phyloP scores from a whole-genome alignment of 2,113 vertebrate species.

The Cyprinodon variegatus region DNA sequence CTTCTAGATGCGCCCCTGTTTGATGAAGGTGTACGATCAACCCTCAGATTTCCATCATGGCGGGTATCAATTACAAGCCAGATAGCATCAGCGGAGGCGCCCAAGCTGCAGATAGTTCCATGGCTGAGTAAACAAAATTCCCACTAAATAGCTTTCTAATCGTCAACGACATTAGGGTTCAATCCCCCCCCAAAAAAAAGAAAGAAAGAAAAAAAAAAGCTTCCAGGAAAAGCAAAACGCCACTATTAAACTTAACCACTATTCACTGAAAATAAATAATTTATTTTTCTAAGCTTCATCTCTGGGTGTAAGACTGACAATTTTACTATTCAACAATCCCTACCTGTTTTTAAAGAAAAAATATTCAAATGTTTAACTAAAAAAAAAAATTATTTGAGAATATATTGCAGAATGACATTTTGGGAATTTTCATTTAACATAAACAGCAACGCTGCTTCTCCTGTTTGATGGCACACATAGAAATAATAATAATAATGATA shows the following conservation, averaged over 20 bases:
- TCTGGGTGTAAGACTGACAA: background rate
- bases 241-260: background rate
- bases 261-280: background rate
- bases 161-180: constrained; percentile 5
- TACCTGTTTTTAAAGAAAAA: background rate
- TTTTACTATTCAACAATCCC: background rate
- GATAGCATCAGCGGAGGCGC: constrained; percentile 76
- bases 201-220: background rate
- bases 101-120: constrained; percentile 47
- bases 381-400: background rate
- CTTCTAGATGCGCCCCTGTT: constrained; percentile 25
- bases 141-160: background rate
- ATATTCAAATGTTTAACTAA: no score
- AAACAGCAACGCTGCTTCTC: background rate
- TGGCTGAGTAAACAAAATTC: constrained; percentile 31
- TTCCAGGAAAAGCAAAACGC: background rate
- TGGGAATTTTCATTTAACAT: background rate
- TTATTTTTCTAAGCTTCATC: background rate
- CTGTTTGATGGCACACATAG: background rate
- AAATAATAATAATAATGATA: background rate
- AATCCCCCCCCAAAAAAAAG: background rate
- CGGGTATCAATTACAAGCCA: constrained; percentile 44
- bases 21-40: constrained; percentile 44
- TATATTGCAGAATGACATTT: background rate
- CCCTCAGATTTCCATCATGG: constrained; percentile 39